Evolutionary conservation across 2,797 vertebrate species (phyloP).

Genomic region (Xerus rutilus): DNA sequence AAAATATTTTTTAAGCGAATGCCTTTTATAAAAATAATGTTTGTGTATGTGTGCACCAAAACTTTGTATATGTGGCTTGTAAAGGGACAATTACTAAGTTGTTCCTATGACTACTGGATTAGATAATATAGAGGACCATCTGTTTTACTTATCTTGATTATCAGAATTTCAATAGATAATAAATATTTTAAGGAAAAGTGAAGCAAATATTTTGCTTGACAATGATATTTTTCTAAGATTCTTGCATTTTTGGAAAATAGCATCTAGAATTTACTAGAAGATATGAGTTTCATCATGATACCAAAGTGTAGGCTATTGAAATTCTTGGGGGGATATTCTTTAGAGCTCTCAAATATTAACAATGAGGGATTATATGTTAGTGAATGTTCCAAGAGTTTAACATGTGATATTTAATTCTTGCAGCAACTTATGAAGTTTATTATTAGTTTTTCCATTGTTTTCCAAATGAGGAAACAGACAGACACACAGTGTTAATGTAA

Average conservation of each 20-base stretch:
- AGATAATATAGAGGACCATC: background rate
- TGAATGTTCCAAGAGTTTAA: background rate
- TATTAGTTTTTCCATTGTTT: background rate
- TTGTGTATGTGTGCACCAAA: background rate
- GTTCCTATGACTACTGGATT: too few relatives aligned
- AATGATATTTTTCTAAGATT: background rate
- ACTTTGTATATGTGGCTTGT: background rate
- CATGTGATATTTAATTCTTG: background rate
- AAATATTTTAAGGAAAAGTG: background rate
- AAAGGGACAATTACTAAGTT: background rate
- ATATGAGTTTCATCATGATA: background rate
- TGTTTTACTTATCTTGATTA: background rate
- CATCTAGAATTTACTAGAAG: conserved; percentile 38
- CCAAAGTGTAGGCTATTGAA: background rate
- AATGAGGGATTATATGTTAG: background rate
- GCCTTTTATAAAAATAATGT: background rate
- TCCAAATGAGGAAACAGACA: background rate
- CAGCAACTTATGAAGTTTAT: background rate
- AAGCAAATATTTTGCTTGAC: background rate
- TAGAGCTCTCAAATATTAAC: background rate
- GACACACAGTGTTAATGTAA: background rate
- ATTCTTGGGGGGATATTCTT: background rate
- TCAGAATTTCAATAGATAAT: background rate
- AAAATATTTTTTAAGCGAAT: background rate
- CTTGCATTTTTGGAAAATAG: conserved; percentile 23